phyloP scores from a whole-genome alignment of 2,888 invertebrate species.

The Julus scanicus region DNA sequence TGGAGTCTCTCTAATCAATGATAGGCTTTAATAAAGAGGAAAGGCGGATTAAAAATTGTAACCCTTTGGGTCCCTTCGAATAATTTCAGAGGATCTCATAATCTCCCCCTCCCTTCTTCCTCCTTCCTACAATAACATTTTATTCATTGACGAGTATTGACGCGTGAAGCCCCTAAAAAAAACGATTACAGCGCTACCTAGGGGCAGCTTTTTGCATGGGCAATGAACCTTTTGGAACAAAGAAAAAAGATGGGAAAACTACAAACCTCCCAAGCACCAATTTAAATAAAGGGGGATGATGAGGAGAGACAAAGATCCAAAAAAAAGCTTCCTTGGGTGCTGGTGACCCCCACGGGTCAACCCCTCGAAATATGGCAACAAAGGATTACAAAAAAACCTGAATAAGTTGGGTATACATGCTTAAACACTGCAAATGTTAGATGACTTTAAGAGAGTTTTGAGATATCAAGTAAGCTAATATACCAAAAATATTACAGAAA shows the following conservation, averaged over 20 bases:
- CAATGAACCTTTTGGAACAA: conserved; percentile 3
- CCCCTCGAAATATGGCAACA: not conserved
- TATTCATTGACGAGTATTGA: conserved; percentile 43
- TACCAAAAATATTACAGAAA: no score
- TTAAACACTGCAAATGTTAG: not conserved
- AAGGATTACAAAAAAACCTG: not conserved
- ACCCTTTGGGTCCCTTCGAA: conserved; percentile 15
- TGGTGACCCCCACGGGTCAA: not conserved
- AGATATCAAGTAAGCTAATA: no score
- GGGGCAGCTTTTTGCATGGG: not conserved
- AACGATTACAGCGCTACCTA: conserved; percentile 2
- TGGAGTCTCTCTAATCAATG: conserved; percentile 47
- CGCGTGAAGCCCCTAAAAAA: conserved; percentile 19
- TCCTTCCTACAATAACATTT: conserved; percentile 40
- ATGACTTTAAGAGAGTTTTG: not conserved
- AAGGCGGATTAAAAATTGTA: conserved; percentile 46
- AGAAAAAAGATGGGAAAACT: conserved; percentile 45
- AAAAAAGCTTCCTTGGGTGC: not conserved
- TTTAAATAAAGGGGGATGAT: not conserved
- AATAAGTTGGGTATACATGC: not conserved
- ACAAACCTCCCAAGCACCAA: not conserved
- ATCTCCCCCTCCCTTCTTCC: not conserved
- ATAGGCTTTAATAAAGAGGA: conserved; percentile 40
- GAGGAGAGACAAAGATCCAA: not conserved
- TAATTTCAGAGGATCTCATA: not conserved